phyloP scores from a whole-genome alignment of 64 coral and sea anemone species.

The Actinia equina region DNA sequence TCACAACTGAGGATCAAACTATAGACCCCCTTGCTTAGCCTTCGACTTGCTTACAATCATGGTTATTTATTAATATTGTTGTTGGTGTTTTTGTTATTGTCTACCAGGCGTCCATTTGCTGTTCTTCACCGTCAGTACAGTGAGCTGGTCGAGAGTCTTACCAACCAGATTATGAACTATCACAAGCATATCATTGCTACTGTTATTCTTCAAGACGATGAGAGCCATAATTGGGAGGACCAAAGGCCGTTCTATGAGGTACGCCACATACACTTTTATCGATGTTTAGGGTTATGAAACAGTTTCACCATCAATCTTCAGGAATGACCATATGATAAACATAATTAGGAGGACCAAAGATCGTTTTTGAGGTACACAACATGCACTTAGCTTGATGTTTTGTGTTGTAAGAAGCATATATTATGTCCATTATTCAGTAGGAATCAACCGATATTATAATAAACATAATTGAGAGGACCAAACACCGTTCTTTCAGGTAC shows the following conservation, averaged over 20 bases:
- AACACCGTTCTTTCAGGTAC: too few relatives aligned
- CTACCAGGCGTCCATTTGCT: conserved; percentile 70
- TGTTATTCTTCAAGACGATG: conserved; percentile 76
- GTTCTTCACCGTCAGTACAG: conserved; percentile 71
- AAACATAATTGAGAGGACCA: too few relatives aligned
- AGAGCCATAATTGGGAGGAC: conserved; percentile 91
- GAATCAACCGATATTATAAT: too few relatives aligned
- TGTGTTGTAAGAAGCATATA: too few relatives aligned
- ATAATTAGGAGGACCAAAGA: conserved; percentile 63
- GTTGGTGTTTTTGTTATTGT: neutral
- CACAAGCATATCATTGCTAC: conserved; percentile 69
- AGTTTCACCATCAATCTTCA: too few relatives aligned
- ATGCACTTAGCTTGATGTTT: neutral
- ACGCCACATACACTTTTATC: neutral
- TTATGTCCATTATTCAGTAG: too few relatives aligned
- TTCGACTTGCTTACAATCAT: too few relatives aligned
- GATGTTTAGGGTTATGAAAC: too few relatives aligned
- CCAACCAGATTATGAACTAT: conserved; percentile 75
- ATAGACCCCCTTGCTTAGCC: too few relatives aligned
- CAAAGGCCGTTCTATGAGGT: conserved; percentile 95
- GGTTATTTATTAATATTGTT: too few relatives aligned
- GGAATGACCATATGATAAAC: too few relatives aligned
- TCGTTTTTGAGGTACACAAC: conserved; percentile 89
- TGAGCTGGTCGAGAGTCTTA: conserved; percentile 77
- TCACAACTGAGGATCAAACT: too few relatives aligned